A percentile compares a stretch with the other conserved stretches of the same genome.
Evolutionary conservation across 2,888 invertebrate genomes (phyloP).

Genomic region (Drosophila atripex): DNA sequence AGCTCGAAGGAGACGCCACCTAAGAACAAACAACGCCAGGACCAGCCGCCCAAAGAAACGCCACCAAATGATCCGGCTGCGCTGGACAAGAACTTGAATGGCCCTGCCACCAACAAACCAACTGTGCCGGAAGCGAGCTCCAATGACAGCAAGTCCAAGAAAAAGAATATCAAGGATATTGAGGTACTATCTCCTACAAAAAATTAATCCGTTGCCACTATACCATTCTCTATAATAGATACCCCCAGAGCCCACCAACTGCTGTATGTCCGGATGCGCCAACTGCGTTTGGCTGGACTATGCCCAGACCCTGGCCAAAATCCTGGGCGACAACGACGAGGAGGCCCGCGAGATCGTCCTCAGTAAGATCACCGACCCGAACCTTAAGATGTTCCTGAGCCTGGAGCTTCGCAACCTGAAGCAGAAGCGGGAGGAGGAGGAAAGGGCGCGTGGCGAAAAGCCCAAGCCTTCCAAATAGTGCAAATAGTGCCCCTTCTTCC

Average conservation of each 20-base stretch:
- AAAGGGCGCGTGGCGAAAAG: slow-evolving; percentile 33
- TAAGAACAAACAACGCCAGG: neutral
- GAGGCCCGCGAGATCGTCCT: slow-evolving; percentile 89
- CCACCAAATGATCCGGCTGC: neutral
- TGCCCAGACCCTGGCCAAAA: slow-evolving; percentile 89
- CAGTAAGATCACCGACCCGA: slow-evolving; percentile 90
- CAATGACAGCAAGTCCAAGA: slow-evolving; percentile 16
- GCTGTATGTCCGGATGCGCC: slow-evolving; percentile 96
- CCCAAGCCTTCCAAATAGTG: slow-evolving; percentile 35
- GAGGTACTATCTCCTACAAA: slow-evolving; percentile 50
- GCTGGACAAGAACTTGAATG: neutral
- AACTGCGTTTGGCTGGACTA: slow-evolving; percentile 97
- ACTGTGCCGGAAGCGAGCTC: neutral
- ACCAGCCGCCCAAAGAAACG: neutral
- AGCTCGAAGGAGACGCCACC: slow-evolving; percentile 14
- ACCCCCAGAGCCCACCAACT: slow-evolving; percentile 88
- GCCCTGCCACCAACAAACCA: neutral
- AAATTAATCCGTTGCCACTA: too few species aligned
- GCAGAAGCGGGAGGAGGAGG: slow-evolving; percentile 34
- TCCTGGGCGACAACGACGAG: slow-evolving; percentile 88
- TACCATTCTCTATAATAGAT: slow-evolving; percentile 59
- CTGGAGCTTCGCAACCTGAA: slow-evolving; percentile 87
- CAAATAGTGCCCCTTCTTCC: slow-evolving; percentile 11
- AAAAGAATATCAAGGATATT: slow-evolving; percentile 53
- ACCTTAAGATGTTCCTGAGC: slow-evolving; percentile 91